Base-by-base conservation (phyloP, 2,113 vertebrate genomes). In the Xiphophorus maculatus region DNA sequence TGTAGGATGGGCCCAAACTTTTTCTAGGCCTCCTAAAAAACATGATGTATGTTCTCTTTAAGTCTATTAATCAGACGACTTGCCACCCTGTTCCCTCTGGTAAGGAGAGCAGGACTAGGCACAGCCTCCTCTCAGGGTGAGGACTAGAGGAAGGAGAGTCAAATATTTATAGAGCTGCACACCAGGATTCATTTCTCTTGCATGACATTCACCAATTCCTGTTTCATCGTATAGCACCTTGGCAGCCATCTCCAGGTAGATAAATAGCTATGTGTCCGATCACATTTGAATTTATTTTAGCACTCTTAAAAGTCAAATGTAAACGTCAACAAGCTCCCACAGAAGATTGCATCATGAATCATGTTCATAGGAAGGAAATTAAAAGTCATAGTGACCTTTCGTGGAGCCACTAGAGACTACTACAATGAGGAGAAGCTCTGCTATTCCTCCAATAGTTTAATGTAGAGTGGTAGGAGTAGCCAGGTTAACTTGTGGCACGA, bases 21-120 rank as follows among this genome's bases (percentile, higher is more conserved):
- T 94, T 91, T 93, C 91, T 87, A 87, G 91, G 90, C 91, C 88
- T 92, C 80, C 89, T 90, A 87, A 93, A 94, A 90, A 87, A 87
- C 90, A 88, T 93, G 91, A 94, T 93, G 79, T 91, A 95, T 95
- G 88, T 81, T 89, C 80, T 72, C 73, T 88, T 89, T 84, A 81
- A 90, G 90, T 86, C 89, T 83, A 94, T 93, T 92, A 93, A 95
- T 95, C 91, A 93, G 85, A 71, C 74, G 74, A 64, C 82, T 76
- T 89, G 90, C 90, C 90, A 86, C 83, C 83, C 80, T 81, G 87
- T 87, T 93, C 94, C 94, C 94, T 86, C 84, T 72, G 93, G 92
- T 92, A 81, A 90, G 81, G 76, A 73, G 83, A 90, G 81, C 88
- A 88, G 89, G 86, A 90, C 87, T 89, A 90, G 89, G 89, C 82